Conservation (phyloP, 2,888 invertebrate species). For the Melolontha melolontha region DNA sequence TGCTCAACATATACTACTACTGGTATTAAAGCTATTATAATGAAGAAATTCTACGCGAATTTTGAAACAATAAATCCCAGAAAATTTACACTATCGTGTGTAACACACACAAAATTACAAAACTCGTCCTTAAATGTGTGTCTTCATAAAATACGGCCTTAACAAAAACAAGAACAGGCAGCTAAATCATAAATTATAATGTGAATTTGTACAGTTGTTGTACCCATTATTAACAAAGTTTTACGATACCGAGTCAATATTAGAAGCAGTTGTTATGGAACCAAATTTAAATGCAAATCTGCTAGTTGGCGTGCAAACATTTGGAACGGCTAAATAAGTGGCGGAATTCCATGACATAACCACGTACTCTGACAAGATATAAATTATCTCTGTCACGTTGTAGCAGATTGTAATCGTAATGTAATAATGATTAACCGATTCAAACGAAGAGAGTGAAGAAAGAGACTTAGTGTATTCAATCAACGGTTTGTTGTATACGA, state of each 20-base stretch:
- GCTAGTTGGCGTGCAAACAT: slow-evolving; percentile 18
- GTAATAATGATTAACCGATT: neutral
- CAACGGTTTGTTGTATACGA: too few relatives aligned
- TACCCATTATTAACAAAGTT: slow-evolving; percentile 21
- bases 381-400: slow-evolving; percentile 6
- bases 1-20: too few relatives aligned
- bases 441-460: too few relatives aligned
- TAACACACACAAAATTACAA: neutral
- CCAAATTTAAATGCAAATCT: slow-evolving; percentile 23
- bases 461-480: too few relatives aligned
- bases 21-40: too few relatives aligned
- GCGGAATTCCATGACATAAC: slow-evolving; percentile 9
- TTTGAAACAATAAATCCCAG: too few relatives aligned
- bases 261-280: slow-evolving; percentile 7
- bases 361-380: slow-evolving; percentile 2
- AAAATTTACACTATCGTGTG: too few relatives aligned
- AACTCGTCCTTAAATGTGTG: neutral
- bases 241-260: slow-evolving; percentile 20
- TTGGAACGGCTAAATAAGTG: slow-evolving; percentile 13
- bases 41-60: too few relatives aligned
- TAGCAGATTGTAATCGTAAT: slow-evolving; percentile 4
- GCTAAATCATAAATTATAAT: slow-evolving; percentile 16
- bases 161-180: slow-evolving; percentile 4
- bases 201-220: slow-evolving; percentile 6
- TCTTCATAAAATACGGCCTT: neutral